phyloP scores from a whole-genome alignment of 2,888 invertebrate genomes.

The Phaedon cochleariae region DNA sequence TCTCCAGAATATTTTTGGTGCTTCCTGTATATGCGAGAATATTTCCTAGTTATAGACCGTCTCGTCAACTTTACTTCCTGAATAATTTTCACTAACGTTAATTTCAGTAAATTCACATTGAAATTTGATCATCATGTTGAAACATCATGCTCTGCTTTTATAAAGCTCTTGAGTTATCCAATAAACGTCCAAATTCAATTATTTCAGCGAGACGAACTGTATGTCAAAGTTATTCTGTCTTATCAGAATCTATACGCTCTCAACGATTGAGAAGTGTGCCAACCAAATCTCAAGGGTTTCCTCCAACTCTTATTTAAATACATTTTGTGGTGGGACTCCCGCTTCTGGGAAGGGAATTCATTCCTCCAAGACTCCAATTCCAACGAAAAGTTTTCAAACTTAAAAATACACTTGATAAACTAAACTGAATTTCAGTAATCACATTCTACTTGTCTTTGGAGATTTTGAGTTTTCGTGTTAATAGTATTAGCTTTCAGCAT shows the following conservation, averaged over 20 bases:
- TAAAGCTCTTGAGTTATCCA: too few species aligned
- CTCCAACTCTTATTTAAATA: background rate
- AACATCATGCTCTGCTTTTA: too few species aligned
- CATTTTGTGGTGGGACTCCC: background rate
- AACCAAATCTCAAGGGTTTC: background rate
- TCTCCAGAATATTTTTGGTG: too few species aligned
- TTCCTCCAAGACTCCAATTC: conserved; percentile 2
- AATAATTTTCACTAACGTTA: too few species aligned
- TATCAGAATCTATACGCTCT: background rate
- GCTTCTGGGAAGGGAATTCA: background rate
- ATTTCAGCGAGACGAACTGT: too few species aligned
- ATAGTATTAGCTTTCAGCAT: conserved; percentile 21
- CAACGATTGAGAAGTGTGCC: background rate
- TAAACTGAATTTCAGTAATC: conserved; percentile 29
- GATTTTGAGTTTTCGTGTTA: conserved; percentile 22
- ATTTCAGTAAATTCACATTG: too few species aligned
- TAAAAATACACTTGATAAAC: conserved; percentile 31
- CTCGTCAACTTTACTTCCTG: too few species aligned
- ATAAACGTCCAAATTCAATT: too few species aligned
- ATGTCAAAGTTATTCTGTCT: background rate
- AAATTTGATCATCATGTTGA: too few species aligned
- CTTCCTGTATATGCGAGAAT: too few species aligned
- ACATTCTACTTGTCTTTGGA: conserved; percentile 31
- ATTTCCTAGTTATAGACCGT: too few species aligned
- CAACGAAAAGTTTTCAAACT: conserved; percentile 17